Percentiles rank a stretch among this genome's conserved stretches.
These are phyloP conservation scores for Crocallis elinguaria DNA, from an alignment of 2,888 invertebrate genomes.

Conservation along the genomic window DNA sequence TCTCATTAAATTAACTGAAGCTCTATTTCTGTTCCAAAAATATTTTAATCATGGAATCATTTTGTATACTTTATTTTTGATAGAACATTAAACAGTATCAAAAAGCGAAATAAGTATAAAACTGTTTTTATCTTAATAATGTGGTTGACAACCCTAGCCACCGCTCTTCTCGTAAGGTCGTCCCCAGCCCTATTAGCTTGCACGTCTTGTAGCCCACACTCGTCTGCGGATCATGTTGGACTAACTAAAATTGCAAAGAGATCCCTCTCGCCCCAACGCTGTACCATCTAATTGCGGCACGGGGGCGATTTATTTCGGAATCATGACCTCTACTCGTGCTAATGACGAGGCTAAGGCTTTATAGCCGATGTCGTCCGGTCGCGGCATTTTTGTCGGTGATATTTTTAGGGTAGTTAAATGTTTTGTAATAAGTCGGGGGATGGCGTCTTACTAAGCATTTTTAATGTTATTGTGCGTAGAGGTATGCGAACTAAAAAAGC, in stretches of 20 bases:
- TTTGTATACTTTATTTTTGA: too few species aligned
- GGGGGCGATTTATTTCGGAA: slow-evolving; percentile 76
- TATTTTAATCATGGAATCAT: too few species aligned
- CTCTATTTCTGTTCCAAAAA: too few species aligned
- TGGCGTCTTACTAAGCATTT: background rate
- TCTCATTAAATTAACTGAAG: too few species aligned
- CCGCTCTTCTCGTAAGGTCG: slow-evolving; percentile 1
- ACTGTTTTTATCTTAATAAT: too few species aligned
- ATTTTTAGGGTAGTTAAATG: background rate
- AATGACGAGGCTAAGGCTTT: slow-evolving; percentile 55
- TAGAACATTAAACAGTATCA: too few species aligned
- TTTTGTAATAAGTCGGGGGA: background rate
- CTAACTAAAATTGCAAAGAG: slow-evolving; percentile 79
- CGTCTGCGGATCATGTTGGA: slow-evolving; percentile 76
- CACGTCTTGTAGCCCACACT: slow-evolving; percentile 70
- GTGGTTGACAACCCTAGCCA: too few species aligned
- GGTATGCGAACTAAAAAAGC: too few species aligned
- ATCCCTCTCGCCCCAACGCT: slow-evolving; percentile 63
- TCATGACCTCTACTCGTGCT: slow-evolving; percentile 60
- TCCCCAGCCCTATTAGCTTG: slow-evolving; percentile 61
- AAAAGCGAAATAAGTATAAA: too few species aligned
- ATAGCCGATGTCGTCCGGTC: slow-evolving; percentile 41
- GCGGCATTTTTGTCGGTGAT: slow-evolving; percentile 40
- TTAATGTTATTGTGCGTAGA: too few species aligned
- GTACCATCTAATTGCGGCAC: slow-evolving; percentile 72